These are phyloP conservation scores for Xanthia togata DNA, from an alignment of 2,888 invertebrate genomes.

Conservation along the genomic window DNA sequence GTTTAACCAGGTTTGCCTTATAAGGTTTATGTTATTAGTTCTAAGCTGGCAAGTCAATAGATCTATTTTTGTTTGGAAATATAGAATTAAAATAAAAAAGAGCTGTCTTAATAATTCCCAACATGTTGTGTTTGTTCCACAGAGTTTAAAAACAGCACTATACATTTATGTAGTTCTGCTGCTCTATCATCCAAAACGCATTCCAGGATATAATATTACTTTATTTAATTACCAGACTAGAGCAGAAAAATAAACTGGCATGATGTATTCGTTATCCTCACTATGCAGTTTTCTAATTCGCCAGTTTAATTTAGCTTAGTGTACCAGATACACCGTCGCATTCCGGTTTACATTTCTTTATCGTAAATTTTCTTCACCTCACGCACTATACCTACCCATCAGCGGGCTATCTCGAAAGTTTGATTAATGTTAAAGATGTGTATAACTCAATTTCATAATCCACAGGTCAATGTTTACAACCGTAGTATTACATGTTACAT, in stretches of 20 bases:
- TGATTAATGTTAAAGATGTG: slow-evolving; percentile 43
- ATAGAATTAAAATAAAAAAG: background rate
- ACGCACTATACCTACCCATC: slow-evolving; percentile 1
- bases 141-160: background rate
- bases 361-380: slow-evolving; percentile 13
- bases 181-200: background rate
- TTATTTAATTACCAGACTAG: background rate
- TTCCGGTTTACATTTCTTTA: background rate
- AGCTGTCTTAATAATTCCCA: too few relatives aligned
- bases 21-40: slow-evolving; percentile 44
- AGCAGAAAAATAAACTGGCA: background rate
- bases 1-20: slow-evolving; percentile 54
- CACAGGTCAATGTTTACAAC: slow-evolving; percentile 49
- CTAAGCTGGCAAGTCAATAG: slow-evolving; percentile 23
- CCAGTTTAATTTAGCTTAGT: background rate
- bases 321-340: background rate
- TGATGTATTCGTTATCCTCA: background rate
- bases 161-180: background rate
- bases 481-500: slow-evolving; percentile 32
- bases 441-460: slow-evolving; percentile 37
- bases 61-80: slow-evolving; percentile 19
- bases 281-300: too few relatives aligned
- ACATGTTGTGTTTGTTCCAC: too few relatives aligned
- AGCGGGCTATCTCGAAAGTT: slow-evolving; percentile 22
- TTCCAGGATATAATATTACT: background rate